Evolutionary conservation across 2,888 invertebrate species (phyloP), one percentile per base, ranked within the genome.

Genomic region (Drosophila histrio): DNA sequence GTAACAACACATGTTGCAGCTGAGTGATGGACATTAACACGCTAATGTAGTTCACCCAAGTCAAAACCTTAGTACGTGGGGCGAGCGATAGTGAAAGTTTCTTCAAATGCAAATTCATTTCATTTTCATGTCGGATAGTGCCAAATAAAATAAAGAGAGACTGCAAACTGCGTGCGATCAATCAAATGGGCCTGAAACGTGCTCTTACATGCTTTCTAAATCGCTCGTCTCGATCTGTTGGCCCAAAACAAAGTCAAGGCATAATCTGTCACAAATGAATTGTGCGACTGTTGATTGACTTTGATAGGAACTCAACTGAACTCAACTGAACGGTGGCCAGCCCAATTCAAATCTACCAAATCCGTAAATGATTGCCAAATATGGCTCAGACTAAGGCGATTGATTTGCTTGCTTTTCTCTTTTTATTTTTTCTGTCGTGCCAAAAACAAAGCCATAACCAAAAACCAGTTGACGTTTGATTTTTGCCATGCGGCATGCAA

Each of bases 241-340:
- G 77, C 36, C 71, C 64, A 77, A 77, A 72, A 77, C 73, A 74
- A 58, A 81, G 85, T 66, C 85, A 73, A 71, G 79, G 79, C 86
- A 72, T 85, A 87, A 83, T 83, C 83, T 85, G 83, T 83, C 88
- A 85, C 82, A 79, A 72, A 82, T 85, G 73, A 85, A 85, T 87
- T 83, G 84, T 73, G 62, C 64, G 60, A 56, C 66, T 70, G 72
- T 67, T 78, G 83, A 81, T 79, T 82, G 80, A 73, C 77, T 76
- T 69, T 76, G 80, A 77, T 86, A 72, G 77, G 66, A 19, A 13
- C 24, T 5, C 11, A 70, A n/a, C n/a, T n/a, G n/a, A n/a, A n/a
- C n/a, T n/a, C n/a, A n/a, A n/a, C n/a, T n/a, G n/a, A 82, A 64
- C 79, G 54, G 63, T 58, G 54, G 52, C 54, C 69, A 65, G 67